Percentiles rank a stretch among this genome's conserved stretches.
These are phyloP conservation scores for Girardia tigrina DNA, from an alignment of 2,888 invertebrate genomes.

Conservation along the genomic window DNA sequence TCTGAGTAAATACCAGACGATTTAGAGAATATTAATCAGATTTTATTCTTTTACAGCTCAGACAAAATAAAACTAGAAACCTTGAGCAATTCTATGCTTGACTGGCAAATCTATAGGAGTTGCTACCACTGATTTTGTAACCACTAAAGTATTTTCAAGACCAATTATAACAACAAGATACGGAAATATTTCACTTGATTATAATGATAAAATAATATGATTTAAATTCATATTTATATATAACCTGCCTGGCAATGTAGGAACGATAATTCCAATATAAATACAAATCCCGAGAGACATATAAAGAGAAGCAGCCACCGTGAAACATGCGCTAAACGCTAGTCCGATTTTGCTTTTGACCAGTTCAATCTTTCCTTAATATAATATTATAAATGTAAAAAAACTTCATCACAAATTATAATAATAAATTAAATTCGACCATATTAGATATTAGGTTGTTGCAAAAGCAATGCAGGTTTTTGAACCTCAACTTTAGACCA, in stretches of 20 bases:
- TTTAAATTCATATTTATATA: conserved; percentile 25
- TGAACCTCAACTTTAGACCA: too few species aligned
- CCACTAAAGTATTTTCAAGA: conserved; percentile 58
- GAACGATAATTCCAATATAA: conserved; percentile 46
- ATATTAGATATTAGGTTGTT: too few species aligned
- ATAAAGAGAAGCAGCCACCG: conserved; percentile 64
- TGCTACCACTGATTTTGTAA: conserved; percentile 67
- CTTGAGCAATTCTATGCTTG: conserved; percentile 77
- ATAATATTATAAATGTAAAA: conserved; percentile 20
- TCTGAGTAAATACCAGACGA: too few species aligned
- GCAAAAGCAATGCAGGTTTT: too few species aligned
- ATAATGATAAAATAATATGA: neutral
- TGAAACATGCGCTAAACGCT: conserved; percentile 74
- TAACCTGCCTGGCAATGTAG: conserved; percentile 45
- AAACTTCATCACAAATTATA: too few species aligned
- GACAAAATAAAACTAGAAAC: too few species aligned
- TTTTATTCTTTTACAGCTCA: too few species aligned
- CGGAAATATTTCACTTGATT: conserved; percentile 69
- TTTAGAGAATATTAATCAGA: too few species aligned
- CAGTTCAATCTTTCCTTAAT: conserved; percentile 69
- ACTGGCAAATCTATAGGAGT: conserved; percentile 77
- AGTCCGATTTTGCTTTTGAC: conserved; percentile 68
- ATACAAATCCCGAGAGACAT: conserved; percentile 65
- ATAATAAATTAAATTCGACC: too few species aligned
- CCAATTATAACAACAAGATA: conserved; percentile 86